A percentile compares a stretch with the other conserved stretches of the same genome.
Evolutionary conservation across 2,113 vertebrate genomes (phyloP).

Genomic region (Monarcha castaneiventris): DNA sequence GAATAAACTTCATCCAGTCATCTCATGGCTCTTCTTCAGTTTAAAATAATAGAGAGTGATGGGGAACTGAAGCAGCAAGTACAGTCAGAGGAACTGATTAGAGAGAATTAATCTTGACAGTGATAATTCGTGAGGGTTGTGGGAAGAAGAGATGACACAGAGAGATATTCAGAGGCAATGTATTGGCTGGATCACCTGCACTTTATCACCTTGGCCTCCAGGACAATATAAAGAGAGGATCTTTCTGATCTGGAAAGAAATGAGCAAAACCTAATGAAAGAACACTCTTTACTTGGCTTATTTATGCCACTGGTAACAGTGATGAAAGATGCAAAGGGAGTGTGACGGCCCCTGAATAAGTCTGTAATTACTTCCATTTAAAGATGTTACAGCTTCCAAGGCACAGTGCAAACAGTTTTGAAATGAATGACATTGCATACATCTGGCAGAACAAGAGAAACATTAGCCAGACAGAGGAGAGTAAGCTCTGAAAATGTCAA

Average conservation of each 20-base stretch:
- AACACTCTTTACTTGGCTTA: neutral
- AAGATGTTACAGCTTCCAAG: conserved; percentile 16
- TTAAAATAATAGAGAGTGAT: neutral
- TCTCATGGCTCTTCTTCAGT: neutral
- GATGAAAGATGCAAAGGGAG: neutral
- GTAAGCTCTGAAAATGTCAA: conserved; percentile 8
- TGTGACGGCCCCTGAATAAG: neutral
- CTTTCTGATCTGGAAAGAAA: neutral
- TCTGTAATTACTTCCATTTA: conserved; percentile 28
- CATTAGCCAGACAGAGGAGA: neutral
- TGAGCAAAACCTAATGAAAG: neutral
- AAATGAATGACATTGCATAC: neutral
- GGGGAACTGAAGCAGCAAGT: neutral
- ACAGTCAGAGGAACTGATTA: neutral
- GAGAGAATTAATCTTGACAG: neutral
- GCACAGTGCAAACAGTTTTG: neutral
- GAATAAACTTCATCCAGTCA: neutral
- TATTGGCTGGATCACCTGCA: neutral
- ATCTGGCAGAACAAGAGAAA: neutral
- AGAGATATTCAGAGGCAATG: neutral
- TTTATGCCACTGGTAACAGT: neutral
- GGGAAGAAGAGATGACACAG: neutral
- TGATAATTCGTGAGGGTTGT: neutral
- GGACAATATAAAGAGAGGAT: neutral
- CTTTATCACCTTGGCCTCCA: neutral